A percentile compares a stretch with the other conserved stretches of the same genome.
Evolutionary conservation across 1,140 invertebrate genomes (phyloP).

Genomic region (Neodiprion lecontei): DNA sequence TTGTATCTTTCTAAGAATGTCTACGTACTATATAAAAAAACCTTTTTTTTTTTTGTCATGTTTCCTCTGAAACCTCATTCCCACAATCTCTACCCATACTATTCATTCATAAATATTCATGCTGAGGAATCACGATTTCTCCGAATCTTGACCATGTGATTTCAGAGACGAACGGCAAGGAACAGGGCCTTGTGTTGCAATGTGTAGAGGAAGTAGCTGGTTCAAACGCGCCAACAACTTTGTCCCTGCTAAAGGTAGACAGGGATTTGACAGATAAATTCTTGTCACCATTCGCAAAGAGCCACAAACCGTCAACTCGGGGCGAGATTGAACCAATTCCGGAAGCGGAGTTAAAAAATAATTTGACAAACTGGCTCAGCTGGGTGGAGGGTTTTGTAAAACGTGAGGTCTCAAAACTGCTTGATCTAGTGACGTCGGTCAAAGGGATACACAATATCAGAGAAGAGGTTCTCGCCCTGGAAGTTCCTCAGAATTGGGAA

Average conservation of each 20-base stretch:
- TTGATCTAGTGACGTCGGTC: conserved; percentile 69
- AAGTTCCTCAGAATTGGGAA: conserved; percentile 67
- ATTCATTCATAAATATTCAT: too few species aligned
- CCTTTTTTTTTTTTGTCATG: too few species aligned
- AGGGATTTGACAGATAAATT: conserved; percentile 58
- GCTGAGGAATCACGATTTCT: not conserved
- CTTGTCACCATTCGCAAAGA: conserved; percentile 58
- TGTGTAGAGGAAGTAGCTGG: conserved; percentile 63
- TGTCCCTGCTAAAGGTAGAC: conserved; percentile 61
- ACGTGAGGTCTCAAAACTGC: conserved; percentile 62
- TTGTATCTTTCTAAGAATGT: too few species aligned
- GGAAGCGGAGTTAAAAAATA: conserved; percentile 44
- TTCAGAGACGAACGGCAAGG: conserved; percentile 49
- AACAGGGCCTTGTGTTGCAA: conserved; percentile 62
- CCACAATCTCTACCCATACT: too few species aligned
- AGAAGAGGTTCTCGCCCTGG: conserved; percentile 65
- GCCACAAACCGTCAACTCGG: conserved; percentile 55
- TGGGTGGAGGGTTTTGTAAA: conserved; percentile 66
- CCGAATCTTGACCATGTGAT: conserved; percentile 22
- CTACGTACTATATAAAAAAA: too few species aligned
- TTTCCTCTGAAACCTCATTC: too few species aligned
- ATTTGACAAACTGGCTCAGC: conserved; percentile 65
- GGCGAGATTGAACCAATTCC: conserved; percentile 47
- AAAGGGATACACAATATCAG: conserved; percentile 71
- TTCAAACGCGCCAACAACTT: conserved; percentile 60